Percentiles rank a stretch among this genome's conserved stretches.
Evolutionary conservation across 2,113 vertebrate species (phyloP).

Genomic region (Pachypanchax playfairii): DNA sequence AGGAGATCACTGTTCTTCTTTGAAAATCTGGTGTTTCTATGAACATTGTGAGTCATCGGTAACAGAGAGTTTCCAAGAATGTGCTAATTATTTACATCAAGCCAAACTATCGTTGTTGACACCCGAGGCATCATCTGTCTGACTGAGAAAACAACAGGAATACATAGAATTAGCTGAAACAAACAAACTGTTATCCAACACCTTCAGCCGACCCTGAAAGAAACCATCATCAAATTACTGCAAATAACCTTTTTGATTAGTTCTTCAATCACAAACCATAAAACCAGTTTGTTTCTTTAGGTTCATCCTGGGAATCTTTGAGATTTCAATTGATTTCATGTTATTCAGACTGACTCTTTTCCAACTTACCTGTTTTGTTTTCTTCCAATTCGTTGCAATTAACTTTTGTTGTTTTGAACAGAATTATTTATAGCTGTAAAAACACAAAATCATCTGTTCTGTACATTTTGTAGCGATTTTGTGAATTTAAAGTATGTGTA

Average conservation of each 20-base stretch:
- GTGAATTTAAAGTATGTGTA: too few species aligned
- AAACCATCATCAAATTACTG: not conserved
- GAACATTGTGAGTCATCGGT: not conserved
- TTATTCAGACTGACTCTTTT: too few species aligned
- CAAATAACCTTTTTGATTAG: not conserved
- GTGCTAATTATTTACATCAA: not conserved
- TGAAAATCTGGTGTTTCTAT: not conserved
- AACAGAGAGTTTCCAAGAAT: not conserved
- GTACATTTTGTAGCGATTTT: too few species aligned
- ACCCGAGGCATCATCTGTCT: not conserved
- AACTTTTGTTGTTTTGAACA: too few species aligned
- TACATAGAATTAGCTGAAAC: slow-evolving; percentile 1
- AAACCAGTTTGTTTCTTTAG: too few species aligned
- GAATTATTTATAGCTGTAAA: too few species aligned
- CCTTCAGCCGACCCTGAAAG: not conserved
- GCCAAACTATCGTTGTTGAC: not conserved
- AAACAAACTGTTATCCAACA: not conserved
- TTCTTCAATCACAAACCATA: too few species aligned
- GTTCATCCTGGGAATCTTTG: too few species aligned
- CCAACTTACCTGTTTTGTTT: too few species aligned
- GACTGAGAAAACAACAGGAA: slow-evolving; percentile 1
- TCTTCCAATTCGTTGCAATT: too few species aligned
- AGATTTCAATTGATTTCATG: too few species aligned
- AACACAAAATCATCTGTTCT: too few species aligned
- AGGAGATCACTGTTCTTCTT: not conserved